phyloP scores from a whole-genome alignment of 2,113 vertebrate species.

The Pseudorectes ferrugineus region DNA sequence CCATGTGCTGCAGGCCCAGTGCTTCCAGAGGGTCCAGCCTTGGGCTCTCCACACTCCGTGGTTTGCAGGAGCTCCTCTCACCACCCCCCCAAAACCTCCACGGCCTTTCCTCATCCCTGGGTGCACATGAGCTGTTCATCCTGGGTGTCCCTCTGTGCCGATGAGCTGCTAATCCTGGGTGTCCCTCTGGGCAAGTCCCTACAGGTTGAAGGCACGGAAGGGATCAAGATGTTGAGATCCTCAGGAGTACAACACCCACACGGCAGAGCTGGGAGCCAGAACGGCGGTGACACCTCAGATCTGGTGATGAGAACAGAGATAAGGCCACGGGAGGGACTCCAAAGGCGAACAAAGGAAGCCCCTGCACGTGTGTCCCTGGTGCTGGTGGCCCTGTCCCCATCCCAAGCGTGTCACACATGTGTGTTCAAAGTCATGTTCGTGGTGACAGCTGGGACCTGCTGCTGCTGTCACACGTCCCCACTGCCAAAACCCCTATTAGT shows the following conservation, averaged over 20 bases:
- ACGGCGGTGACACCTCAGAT: neutral
- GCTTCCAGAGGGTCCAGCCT: no score
- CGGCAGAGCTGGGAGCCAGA: neutral
- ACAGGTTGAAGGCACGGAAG: neutral
- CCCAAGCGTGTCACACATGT: accelerated
- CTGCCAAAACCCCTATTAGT: neutral
- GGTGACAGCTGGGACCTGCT: neutral
- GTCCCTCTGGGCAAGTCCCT: neutral
- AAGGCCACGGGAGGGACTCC: neutral
- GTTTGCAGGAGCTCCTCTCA: neutral
- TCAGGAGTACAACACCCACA: neutral
- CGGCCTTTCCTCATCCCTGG: no score
- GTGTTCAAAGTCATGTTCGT: accelerated
- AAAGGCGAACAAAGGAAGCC: neutral
- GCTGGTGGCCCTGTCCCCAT: neutral
- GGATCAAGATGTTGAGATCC: neutral
- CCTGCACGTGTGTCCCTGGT: neutral
- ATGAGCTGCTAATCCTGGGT: neutral
- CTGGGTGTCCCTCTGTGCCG: no score
- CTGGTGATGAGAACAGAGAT: neutral
- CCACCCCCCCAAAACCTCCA: no score
- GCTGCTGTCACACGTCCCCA: neutral
- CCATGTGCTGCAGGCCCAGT: accelerated
- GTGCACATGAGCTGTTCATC: no score
- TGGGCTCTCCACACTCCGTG: accelerated